These are phyloP conservation scores for Zygothrica quintamaculata DNA, from an alignment of 2,888 invertebrate genomes.

Conservation along the genomic window DNA sequence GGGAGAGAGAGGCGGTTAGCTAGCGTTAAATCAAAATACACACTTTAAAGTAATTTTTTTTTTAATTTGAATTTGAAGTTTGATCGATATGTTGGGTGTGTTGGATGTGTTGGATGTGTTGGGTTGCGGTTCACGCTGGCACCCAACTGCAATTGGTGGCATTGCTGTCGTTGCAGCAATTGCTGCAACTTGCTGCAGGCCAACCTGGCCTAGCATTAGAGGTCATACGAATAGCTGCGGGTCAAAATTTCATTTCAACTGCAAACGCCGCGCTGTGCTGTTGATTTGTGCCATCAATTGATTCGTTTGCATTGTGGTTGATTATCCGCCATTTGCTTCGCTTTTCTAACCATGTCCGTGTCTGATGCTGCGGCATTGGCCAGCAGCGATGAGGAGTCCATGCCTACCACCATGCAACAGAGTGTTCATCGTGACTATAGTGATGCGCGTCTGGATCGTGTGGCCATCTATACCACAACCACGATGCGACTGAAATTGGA, in stretches of 20 bases:
- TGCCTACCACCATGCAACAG: slow-evolving; percentile 32
- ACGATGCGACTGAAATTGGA: slow-evolving; percentile 93
- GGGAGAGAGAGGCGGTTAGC: not conserved
- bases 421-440: slow-evolving; percentile 57
- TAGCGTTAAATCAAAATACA: slow-evolving; percentile 47
- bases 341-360: slow-evolving; percentile 26
- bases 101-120: slow-evolving; percentile 13
- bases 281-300: slow-evolving; percentile 57
- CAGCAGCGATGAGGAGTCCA: slow-evolving; percentile 69
- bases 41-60: slow-evolving; percentile 74
- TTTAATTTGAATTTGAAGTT: slow-evolving; percentile 82
- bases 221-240: slow-evolving; percentile 59
- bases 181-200: slow-evolving; percentile 23
- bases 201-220: slow-evolving; percentile 62
- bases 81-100: slow-evolving; percentile 82
- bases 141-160: slow-evolving; percentile 18
- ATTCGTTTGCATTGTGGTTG: slow-evolving; percentile 52
- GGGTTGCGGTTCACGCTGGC: slow-evolving; percentile 39
- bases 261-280: slow-evolving; percentile 61
- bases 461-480: slow-evolving; percentile 90
- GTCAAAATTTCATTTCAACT: slow-evolving; percentile 64
- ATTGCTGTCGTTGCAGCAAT: no score
- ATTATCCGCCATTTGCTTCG: slow-evolving; percentile 16
- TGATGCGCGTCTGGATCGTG: slow-evolving; percentile 91
- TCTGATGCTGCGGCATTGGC: slow-evolving; percentile 56